Evolutionary conservation across 2,113 vertebrate species (phyloP), one percentile per base, ranked within the genome.

Genomic region (Datnioides undecimradiatus): DNA sequence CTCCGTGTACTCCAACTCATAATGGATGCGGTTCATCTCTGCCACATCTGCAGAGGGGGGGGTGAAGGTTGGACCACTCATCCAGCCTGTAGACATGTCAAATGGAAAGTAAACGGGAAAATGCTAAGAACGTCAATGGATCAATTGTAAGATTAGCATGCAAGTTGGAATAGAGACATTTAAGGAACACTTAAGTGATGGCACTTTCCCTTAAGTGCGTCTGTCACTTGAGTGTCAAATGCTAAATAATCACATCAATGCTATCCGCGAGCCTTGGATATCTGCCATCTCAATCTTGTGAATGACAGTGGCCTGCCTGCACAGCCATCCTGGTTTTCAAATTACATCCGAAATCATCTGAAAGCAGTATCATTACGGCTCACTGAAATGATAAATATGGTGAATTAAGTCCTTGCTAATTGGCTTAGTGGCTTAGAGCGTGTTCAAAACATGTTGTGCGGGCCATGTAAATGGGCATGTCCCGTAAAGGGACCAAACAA

Each of bases 1-100:
- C 92, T 98, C 97, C 0, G 97, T 98, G 91, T 98, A 99, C 6
- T 99, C 96, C 92, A 98, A 93, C 79, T 99, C 97, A 82, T 97
- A 99, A 54, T 98, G 97, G 85, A 98, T 96, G 52, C 97, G 96
- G 90, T 93, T 99, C 19, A 98, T 97, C 90, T 98, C 97, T 1
- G 96, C 97, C 95, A 96, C 96, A 86, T 98, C 97, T 25, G 94
- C 94, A 72, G 95, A 91, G 6, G 96, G 94, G 8, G 96, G 92
- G 5, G 94, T 93, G 89, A 97, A 97, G 0, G 93, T 93, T 23
- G 95, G 93, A 79, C 94, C 94, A 77, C 95, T 97, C 96, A 97
- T 97, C 60, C 80, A 66, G 86, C 74, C 91, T 92, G 74, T 2
- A 49, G 23, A 72, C 13, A 45, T 31, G 70, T 31, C 12, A 60